Evolutionary conservation across 2,888 invertebrate genomes (phyloP).

Genomic region (Volucella inflata): DNA sequence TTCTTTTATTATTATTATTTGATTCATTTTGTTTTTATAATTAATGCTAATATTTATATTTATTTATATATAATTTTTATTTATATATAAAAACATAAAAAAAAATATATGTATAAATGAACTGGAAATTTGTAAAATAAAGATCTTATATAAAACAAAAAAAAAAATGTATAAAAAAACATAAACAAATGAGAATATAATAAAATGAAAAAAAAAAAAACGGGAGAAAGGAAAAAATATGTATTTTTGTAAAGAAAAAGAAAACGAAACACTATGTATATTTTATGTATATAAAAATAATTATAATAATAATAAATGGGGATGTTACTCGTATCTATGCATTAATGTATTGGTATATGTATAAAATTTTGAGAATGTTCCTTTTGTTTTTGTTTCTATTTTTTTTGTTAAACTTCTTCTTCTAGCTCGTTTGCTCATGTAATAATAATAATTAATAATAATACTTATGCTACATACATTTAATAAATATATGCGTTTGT

Average conservation of each 20-base stretch:
- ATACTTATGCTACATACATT: constrained; percentile 63
- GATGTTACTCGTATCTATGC: constrained; percentile 46
- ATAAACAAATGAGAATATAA: background rate
- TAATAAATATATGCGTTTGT: constrained; percentile 61
- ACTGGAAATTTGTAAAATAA: constrained; percentile 41
- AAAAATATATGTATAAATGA: constrained; percentile 45
- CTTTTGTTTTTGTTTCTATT: background rate
- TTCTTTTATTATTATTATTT: constrained; percentile 76
- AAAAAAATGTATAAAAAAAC: constrained; percentile 21
- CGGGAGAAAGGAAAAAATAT: background rate
- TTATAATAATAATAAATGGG: constrained; percentile 40
- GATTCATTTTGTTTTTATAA: constrained; percentile 76
- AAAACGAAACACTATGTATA: constrained; percentile 56
- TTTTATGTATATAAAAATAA: constrained; percentile 55
- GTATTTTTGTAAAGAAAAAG: constrained; percentile 45
- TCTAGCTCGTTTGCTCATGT: constrained; percentile 11
- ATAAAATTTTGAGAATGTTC: constrained; percentile 62
- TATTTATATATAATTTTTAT: constrained; percentile 82
- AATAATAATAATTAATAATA: constrained; percentile 50
- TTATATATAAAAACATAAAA: constrained; percentile 79
- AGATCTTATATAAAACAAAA: constrained; percentile 12
- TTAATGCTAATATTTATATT: constrained; percentile 79
- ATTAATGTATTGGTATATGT: constrained; percentile 61
- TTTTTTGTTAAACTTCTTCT: background rate
- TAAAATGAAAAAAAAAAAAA: constrained; percentile 21